Conservation (phyloP, 1,140 invertebrate species). For the Aphelinus atriplicis region DNA sequence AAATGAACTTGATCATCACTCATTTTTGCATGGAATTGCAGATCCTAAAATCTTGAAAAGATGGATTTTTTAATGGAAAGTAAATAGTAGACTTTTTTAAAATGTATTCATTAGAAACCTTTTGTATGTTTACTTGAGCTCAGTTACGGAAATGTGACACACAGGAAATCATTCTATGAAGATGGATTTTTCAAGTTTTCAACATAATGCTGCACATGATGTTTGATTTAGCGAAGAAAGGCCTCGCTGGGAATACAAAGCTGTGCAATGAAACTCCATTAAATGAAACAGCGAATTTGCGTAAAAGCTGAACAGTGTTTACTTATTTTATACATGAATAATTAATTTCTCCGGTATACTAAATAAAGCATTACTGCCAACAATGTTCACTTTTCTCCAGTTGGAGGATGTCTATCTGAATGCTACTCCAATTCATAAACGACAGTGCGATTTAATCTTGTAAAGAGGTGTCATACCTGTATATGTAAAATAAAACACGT, state of each 20-base stretch:
- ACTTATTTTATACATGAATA: slow-evolving; percentile 26
- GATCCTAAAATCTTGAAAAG: slow-evolving; percentile 21
- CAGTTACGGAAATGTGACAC: neutral
- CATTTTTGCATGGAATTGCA: slow-evolving; percentile 11
- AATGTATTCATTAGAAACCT: slow-evolving; percentile 13
- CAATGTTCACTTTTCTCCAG: slow-evolving; percentile 31
- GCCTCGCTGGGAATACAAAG: slow-evolving; percentile 40
- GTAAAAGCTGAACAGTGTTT: slow-evolving; percentile 19
- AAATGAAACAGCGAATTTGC: neutral
- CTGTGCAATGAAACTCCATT: slow-evolving; percentile 32
- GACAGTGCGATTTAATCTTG: slow-evolving; percentile 43
- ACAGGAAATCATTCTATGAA: slow-evolving; percentile 9
- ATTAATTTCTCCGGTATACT: slow-evolving; percentile 13
- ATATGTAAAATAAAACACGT: slow-evolving; percentile 45
- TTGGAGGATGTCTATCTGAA: slow-evolving; percentile 36
- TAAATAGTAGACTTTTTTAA: slow-evolving; percentile 26
- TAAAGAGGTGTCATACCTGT: slow-evolving; percentile 47
- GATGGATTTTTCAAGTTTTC: slow-evolving; percentile 34
- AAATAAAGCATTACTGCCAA: slow-evolving; percentile 27
- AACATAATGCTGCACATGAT: slow-evolving; percentile 8
- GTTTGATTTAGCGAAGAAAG: slow-evolving; percentile 15
- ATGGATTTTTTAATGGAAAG: slow-evolving; percentile 9
- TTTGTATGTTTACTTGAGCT: slow-evolving; percentile 19
- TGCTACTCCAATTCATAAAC: slow-evolving; percentile 32
- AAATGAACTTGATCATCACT: neutral